Conservation (phyloP, 2,797 vertebrate genomes). For the Iguana delicatissima region DNA sequence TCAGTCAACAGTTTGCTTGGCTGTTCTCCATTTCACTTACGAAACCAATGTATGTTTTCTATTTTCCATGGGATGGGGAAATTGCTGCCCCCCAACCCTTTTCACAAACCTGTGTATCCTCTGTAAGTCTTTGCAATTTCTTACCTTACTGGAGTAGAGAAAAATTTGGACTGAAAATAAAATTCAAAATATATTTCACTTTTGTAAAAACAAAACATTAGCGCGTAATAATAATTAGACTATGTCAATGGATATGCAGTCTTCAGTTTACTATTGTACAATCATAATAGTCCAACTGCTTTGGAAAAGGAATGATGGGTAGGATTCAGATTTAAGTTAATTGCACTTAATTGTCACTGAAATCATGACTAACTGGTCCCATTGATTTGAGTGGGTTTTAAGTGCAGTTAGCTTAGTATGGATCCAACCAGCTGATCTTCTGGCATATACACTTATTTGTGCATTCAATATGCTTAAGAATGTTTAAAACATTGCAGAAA, state of each 20-base stretch:
- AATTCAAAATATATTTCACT: too few species aligned
- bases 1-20: background rate
- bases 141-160: too few species aligned
- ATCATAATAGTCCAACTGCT: too few species aligned
- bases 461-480: too few species aligned
- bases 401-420: background rate
- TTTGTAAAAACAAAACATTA: too few species aligned
- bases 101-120: too few species aligned
- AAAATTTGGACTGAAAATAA: too few species aligned
- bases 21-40: background rate
- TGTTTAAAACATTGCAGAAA: background rate
- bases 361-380: background rate
- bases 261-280: background rate
- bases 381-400: background rate
- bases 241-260: too few species aligned
- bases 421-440: background rate
- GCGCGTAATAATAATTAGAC: too few species aligned
- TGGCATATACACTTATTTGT: background rate
- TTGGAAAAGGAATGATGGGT: too few species aligned
- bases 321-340: background rate
- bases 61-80: background rate
- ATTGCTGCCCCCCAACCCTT: background rate
- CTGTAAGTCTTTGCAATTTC: too few species aligned
- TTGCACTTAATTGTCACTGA: background rate
- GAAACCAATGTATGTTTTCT: background rate